Base-by-base conservation (phyloP, 2,888 invertebrate species). In the Pherbina coryleti region DNA sequence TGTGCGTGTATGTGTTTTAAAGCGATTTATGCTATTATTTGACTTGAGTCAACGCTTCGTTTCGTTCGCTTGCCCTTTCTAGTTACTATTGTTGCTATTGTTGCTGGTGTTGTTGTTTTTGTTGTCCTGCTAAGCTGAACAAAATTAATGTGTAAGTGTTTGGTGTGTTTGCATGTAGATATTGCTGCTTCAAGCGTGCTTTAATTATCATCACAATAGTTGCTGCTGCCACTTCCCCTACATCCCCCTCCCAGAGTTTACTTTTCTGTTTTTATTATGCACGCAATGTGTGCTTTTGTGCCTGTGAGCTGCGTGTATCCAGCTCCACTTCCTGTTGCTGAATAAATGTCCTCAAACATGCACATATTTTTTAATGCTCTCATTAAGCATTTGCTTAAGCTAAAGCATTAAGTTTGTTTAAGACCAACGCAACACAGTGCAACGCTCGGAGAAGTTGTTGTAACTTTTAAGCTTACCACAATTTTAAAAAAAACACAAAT, bases 21-120 rank as follows among this genome's bases (percentile, higher is more conserved):
- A 62, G 57, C 66, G 25, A 51, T 19, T 51, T 66, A 64, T 53
- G 37, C 49, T 55, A 60, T 67, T 49, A 67, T 67, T 77, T 69
- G 31, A 75, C 60, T 31, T 67, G 55, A 77, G 51, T 75, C 79
- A 75, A 51, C 62, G 75, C 72, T 69, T 53, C 75, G 62, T 37
- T 44, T 44, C 44, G 44, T 11, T 44, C 44, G 44, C 11, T 44
- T 64, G 31, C 19, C 25, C 64, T n/a, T 14, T 11, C 22, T 51
- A 31, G 17, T 44, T 19, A 14, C 34, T 67, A 11, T 44, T 8
- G 44, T 2, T 44, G 2, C 19, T 67, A 8, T 67, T 67, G 44
- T 44, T 19, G 19, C n/a, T 7, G 69, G 7, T 28, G 51, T 28
- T 69, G 51, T 51, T 49, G 69, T 51, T n/a, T n/a, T n/a, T n/a